Evolutionary conservation across 53 echinoderm and acorn worm species (phyloP).

Genomic region (Henricia sp.): DNA sequence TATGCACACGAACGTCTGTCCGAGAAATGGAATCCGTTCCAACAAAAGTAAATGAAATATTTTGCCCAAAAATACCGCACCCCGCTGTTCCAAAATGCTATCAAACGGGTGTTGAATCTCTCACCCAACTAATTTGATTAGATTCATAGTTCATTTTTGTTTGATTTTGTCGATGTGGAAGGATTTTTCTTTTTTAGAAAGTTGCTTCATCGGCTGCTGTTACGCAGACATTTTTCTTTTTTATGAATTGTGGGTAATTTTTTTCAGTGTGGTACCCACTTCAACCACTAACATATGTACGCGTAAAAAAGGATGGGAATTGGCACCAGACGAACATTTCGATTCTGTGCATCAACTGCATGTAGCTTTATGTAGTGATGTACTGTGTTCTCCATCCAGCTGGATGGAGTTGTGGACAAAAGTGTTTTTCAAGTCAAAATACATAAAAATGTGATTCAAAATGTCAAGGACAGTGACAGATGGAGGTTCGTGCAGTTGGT

Average conservation of each 20-base stretch:
- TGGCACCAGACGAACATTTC: too few species aligned
- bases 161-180: conserved; percentile 47
- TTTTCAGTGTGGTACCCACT: conserved; percentile 25
- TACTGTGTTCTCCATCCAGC: too few species aligned
- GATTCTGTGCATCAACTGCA: too few species aligned
- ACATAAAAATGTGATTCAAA: not conserved
- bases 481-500: conserved; percentile 35
- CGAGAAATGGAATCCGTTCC: too few species aligned
- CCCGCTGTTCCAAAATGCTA: conserved; percentile 9
- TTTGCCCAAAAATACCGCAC: conserved; percentile 20
- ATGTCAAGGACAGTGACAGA: conserved; percentile 56
- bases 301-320: too few species aligned
- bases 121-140: conserved; percentile 13
- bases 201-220: not conserved
- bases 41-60: conserved; percentile 11
- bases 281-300: too few species aligned
- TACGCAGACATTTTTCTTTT: conserved; percentile 55
- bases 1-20: too few species aligned
- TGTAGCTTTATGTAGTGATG: too few species aligned
- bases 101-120: conserved; percentile 25
- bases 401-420: too few species aligned
- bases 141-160: conserved; percentile 6
- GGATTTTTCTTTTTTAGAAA: conserved; percentile 39
- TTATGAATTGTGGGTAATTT: conserved; percentile 26
- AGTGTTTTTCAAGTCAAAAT: too few species aligned